Base-by-base conservation (phyloP, 2,888 invertebrate species). In the Sinohyriopsis cumingii region DNA sequence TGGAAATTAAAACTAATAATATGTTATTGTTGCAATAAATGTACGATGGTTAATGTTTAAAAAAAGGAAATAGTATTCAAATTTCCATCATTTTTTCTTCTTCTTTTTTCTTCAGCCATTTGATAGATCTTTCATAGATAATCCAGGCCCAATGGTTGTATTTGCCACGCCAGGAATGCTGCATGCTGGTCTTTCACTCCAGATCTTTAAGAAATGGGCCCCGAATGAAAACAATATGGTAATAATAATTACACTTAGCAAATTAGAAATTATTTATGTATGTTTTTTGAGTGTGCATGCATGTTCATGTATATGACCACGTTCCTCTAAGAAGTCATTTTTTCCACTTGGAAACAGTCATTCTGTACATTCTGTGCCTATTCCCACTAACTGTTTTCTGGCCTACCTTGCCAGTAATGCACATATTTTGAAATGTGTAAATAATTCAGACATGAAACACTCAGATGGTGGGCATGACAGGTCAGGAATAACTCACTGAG, bases 161-260 rank as follows among this genome's bases (percentile, higher is more conserved):
- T 99, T 99, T 91, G 99, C 99, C 5, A 99, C 99, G 0, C 99
- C 99, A 0, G 99, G 99, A 55, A 99, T 99, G 99, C 92, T 99
- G 80, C 99, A 99, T 90, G 98, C 99, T 3, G 99, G 99, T 0
- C 92, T 99, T 19, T 99, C 99, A 0, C 91, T 99, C 63, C 96
- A 96, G 83, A 96, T 99, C 79, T 99, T 99, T 89, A 98, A 97
- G 90, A 97, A 97, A 90, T 99, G 99, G 99, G 99, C 99, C 0
- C 96, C 97, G 0, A 95, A 95, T 91, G 97, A 98, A 89, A 95
- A 95, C 81, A 99, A 99, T 87, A 98, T 99, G 98, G 96, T 92
- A 72, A 79, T 82, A 63, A 64, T 19, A 59, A 66, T 28, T 20
- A n/a, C 12, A 54, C 18, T 18, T 28, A 3, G 28, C 9, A 24